Evolutionary conservation across 2,888 invertebrate genomes (phyloP).

Genomic region (Ernsta delagoae): DNA sequence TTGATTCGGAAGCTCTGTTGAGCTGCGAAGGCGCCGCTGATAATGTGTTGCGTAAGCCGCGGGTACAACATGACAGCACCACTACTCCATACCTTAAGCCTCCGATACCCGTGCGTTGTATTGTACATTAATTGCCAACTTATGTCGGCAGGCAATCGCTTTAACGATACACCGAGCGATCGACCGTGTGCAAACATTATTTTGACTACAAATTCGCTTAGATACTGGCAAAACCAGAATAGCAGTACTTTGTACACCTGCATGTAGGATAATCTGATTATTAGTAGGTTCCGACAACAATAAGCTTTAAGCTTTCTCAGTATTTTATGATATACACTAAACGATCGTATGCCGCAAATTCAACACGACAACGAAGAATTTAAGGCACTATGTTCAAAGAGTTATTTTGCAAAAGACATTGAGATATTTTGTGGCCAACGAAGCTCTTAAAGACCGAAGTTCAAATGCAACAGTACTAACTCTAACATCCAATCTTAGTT

Average conservation of each 20-base stretch:
- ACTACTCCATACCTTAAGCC: constrained; percentile 56
- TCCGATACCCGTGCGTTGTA: constrained; percentile 51
- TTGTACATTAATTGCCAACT: constrained; percentile 73
- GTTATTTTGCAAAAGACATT: neutral
- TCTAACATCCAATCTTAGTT: constrained; percentile 58
- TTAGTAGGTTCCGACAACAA: neutral
- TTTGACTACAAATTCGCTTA: constrained; percentile 60
- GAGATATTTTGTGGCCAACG: constrained; percentile 1
- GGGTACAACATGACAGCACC: constrained; percentile 40
- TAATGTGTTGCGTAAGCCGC: constrained; percentile 40
- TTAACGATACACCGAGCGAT: constrained; percentile 64
- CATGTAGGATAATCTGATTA: neutral
- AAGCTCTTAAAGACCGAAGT: constrained; percentile 2
- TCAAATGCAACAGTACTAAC: constrained; percentile 25
- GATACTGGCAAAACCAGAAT: neutral
- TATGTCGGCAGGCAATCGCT: constrained; percentile 72
- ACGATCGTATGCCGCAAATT: neutral
- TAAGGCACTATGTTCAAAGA: neutral
- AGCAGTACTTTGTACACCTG: too few relatives aligned
- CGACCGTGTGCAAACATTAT: constrained; percentile 72
- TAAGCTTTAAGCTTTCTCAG: neutral
- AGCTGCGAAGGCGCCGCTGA: constrained; percentile 31
- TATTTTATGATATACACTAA: neutral
- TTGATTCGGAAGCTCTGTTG: constrained; percentile 29
- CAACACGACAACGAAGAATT: neutral